A percentile compares a stretch with the other conserved stretches of the same genome.
These are phyloP conservation scores for Synchiropus splendidus DNA, from an alignment of 2,113 vertebrate species.

Conservation along the genomic window DNA sequence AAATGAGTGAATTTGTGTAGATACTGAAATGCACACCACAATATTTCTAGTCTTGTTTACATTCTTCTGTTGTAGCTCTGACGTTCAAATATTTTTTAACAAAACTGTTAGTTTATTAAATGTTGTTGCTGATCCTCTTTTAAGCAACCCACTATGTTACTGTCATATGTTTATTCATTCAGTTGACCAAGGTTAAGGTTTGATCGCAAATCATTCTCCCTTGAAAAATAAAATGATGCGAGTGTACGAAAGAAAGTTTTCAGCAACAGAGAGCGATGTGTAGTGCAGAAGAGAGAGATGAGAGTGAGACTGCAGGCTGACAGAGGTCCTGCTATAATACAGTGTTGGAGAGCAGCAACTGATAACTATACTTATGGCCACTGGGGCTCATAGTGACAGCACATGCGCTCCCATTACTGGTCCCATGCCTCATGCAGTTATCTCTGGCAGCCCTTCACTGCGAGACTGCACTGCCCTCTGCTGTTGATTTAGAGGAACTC, in stretches of 20 bases:
- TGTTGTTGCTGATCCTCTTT: too few species aligned
- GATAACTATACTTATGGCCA: constrained; percentile 72
- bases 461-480: constrained; percentile 63
- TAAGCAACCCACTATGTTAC: too few species aligned
- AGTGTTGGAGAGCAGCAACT: constrained; percentile 65
- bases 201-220: background rate
- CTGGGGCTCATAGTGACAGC: constrained; percentile 70
- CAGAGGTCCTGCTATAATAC: constrained; percentile 73
- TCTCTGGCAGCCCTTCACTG: constrained; percentile 44
- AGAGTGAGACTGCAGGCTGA: constrained; percentile 57
- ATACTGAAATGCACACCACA: too few species aligned
- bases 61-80: too few species aligned
- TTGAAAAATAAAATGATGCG: constrained; percentile 19
- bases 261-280: constrained; percentile 30
- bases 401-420: constrained; percentile 70
- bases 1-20: too few species aligned
- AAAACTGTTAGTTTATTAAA: too few species aligned
- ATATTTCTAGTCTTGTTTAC: too few species aligned
- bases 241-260: constrained; percentile 41
- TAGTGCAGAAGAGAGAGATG: constrained; percentile 54
- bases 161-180: too few species aligned
- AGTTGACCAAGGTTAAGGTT: too few species aligned
- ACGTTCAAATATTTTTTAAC: too few species aligned
- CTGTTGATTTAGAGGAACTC: constrained; percentile 36
- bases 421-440: constrained; percentile 62